phyloP scores from a whole-genome alignment of 1,140 invertebrate species.

The Oryzaephilus surinamensis region DNA sequence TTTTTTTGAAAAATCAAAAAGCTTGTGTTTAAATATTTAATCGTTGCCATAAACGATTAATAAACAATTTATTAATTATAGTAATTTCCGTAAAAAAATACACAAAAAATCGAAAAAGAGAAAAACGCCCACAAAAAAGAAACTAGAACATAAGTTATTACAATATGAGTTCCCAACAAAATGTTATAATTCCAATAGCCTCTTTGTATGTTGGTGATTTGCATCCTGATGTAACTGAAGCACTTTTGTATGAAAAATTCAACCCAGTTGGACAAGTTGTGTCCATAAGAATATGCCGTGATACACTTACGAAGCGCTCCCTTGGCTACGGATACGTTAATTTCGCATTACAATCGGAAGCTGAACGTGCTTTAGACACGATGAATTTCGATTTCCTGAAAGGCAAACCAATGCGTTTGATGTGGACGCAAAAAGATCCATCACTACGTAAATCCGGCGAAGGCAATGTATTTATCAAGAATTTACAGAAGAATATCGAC shows the following conservation, averaged over 20 bases:
- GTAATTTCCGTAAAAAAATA: too few species aligned
- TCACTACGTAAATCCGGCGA: constrained; percentile 96
- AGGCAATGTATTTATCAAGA: constrained; percentile 99
- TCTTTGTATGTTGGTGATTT: constrained; percentile 98
- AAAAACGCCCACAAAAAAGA: too few species aligned
- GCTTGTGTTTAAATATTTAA: too few species aligned
- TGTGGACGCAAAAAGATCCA: constrained; percentile 99
- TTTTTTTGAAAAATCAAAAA: too few species aligned
- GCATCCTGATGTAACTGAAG: constrained; percentile 95
- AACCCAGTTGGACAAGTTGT: constrained; percentile 92
- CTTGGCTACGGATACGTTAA: constrained; percentile 99
- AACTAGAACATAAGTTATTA: too few species aligned
- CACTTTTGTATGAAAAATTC: constrained; percentile 99
- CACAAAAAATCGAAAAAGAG: too few species aligned
- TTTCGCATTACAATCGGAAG: constrained; percentile 96
- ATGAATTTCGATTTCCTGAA: constrained; percentile 99
- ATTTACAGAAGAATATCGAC: constrained; percentile 96
- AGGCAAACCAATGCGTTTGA: constrained; percentile 95
- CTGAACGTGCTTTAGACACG: constrained; percentile 95
- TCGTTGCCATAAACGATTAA: too few species aligned
- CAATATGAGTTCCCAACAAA: too few species aligned
- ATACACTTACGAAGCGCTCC: constrained; percentile 92
- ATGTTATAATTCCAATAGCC: constrained; percentile 76
- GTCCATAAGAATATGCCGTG: constrained; percentile 95
- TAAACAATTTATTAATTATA: too few species aligned